Percentiles rank a stretch among this genome's conserved stretches.
These are phyloP conservation scores for Cyaniris semiargus DNA, from an alignment of 2,888 invertebrate genomes.

Conservation along the genomic window DNA sequence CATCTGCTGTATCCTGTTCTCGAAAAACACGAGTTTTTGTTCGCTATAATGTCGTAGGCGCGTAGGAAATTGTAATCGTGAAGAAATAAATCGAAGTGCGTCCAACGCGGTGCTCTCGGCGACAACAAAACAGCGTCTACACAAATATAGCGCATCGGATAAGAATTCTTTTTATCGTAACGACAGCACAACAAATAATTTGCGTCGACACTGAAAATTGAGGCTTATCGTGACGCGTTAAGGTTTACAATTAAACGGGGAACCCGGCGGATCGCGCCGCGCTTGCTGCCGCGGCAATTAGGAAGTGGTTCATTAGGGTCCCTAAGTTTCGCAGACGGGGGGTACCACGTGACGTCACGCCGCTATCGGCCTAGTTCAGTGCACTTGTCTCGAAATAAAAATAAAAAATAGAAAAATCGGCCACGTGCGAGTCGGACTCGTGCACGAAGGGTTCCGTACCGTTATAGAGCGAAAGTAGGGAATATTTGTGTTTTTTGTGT, in stretches of 20 bases:
- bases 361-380: conserved; percentile 48
- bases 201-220: conserved; percentile 67
- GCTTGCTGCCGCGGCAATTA: conserved; percentile 77
- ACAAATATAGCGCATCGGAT: conserved; percentile 48
- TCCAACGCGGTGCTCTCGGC: conserved; percentile 76
- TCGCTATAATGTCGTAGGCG: conserved; percentile 61
- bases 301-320: conserved; percentile 80
- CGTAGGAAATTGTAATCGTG: conserved; percentile 51
- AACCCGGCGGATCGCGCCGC: conserved; percentile 68
- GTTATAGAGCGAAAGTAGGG: no score
- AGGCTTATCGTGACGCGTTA: conserved; percentile 68
- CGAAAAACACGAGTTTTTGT: conserved; percentile 60
- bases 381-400: conserved; percentile 40
- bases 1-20: conserved; percentile 76
- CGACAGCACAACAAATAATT: conserved; percentile 53
- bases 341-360: conserved; percentile 73
- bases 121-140: conserved; percentile 74
- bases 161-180: conserved; percentile 56
- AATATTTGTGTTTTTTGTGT: no score
- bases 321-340: conserved; percentile 80
- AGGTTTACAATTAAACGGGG: conserved; percentile 72
- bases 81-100: conserved; percentile 75
- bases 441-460: no score
- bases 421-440: no score
- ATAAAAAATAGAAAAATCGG: no score